Base-by-base conservation (phyloP, 2,888 invertebrate species). In the Alsophila aescularia region DNA sequence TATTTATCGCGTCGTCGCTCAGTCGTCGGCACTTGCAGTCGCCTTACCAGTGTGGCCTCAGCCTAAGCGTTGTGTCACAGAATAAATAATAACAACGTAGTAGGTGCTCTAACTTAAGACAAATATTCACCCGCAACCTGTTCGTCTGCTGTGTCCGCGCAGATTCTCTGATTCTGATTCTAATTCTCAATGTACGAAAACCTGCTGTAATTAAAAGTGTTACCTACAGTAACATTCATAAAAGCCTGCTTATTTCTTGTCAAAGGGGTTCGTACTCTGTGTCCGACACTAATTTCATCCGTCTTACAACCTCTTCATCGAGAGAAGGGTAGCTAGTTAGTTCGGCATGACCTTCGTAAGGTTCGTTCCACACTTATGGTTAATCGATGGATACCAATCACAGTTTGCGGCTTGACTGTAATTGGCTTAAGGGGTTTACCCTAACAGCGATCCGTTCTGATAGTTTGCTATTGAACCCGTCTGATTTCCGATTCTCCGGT, bases 301-400 rank as follows among this genome's bases (percentile, higher is more conserved):
- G 27, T 40, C n/a, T 14, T 12, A 21, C 12, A 39, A 39, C 21
- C 37, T 21, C 37, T 39, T 21, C 27, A 40, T 27, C 27, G 27
- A 10, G 27, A 39, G 13, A 44, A 45, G 36, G 45, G 45, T 36
- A 13, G 36, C 43, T 42, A 12, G 32, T 27, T 45, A 35, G 14
- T 36, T 36, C 12, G 41, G 9, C 24, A 12, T 31, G 50, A 34
- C 56, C 39, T 56, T 53, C 49, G 47, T 31, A 47, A 34, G 53
- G 35, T 56, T 53, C 49, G 47, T 43, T 35, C 47, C 51, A 47
- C 39, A 52, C 52, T 31, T 41, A 47, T 43, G 40, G 40, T 35
- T 51, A 53, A 56, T 60, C 47, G 51, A 60, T 56, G 60, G 50
- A 53, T 57, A 42, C 53, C 48, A 44, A 60, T 60, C 56, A 53